Evolutionary conservation across 2,113 vertebrate species (phyloP).

Genomic region (Eubucco bourcierii): DNA sequence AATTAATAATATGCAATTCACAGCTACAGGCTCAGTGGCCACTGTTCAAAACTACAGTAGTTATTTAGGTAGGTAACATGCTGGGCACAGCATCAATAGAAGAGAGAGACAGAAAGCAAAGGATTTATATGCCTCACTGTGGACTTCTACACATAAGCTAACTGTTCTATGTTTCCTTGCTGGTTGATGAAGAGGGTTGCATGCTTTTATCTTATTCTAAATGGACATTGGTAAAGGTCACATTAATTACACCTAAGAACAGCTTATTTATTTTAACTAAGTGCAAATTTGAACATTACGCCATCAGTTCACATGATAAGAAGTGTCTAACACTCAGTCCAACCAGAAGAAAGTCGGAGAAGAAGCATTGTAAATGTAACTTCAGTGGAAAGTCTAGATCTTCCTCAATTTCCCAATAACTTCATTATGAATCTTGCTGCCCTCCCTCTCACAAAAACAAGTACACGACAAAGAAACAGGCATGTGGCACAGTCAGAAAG

Average conservation of each 20-base stretch:
- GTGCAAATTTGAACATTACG: neutral
- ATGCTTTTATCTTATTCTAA: conserved; percentile 1
- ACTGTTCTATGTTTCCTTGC: neutral
- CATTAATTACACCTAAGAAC: neutral
- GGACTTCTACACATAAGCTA: neutral
- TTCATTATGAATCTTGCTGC: neutral
- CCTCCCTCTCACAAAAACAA: neutral
- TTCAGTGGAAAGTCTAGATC: neutral
- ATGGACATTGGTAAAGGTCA: neutral
- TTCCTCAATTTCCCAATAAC: neutral
- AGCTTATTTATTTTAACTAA: neutral
- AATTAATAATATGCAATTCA: conserved; percentile 34
- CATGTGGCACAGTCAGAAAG: neutral
- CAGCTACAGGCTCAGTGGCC: conserved; percentile 16
- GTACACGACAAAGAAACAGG: neutral
- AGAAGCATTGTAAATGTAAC: neutral
- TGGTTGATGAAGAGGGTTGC: neutral
- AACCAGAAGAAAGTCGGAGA: neutral
- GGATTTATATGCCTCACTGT: conserved; percentile 21
- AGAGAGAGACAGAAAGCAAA: neutral
- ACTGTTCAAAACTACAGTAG: conserved; percentile 27
- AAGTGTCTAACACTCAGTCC: neutral
- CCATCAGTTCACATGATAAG: neutral
- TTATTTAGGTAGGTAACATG: conserved; percentile 41
- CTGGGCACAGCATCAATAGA: conserved; percentile 17